phyloP scores from a whole-genome alignment of 2,888 invertebrate genomes.

The Apocheima hispidaria region DNA sequence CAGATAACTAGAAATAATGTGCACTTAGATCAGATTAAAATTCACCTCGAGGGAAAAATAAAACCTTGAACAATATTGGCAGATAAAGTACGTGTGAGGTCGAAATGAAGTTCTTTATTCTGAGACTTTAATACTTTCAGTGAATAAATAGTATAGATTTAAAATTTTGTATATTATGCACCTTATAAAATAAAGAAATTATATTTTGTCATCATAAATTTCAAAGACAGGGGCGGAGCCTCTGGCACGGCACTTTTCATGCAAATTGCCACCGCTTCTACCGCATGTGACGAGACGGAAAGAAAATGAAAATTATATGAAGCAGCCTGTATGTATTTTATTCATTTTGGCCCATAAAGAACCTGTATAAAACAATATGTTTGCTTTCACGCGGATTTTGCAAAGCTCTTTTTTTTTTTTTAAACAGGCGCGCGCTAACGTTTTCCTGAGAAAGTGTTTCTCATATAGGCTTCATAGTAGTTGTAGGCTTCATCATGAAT shows the following conservation, averaged over 20 bases:
- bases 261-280: constrained; percentile 13
- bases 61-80: not conserved
- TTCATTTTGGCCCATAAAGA: not conserved
- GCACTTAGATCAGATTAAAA: constrained; percentile 8
- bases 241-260: constrained; percentile 5
- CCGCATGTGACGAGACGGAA: not conserved
- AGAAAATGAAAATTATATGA: constrained; percentile 3
- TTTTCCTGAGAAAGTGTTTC: not conserved
- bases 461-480: not conserved
- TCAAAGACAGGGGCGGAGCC: not conserved
- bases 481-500: no score
- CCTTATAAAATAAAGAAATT: not conserved
- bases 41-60: constrained; percentile 1
- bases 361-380: constrained; percentile 1
- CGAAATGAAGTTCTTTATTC: not conserved
- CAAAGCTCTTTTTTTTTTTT: not conserved
- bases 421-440: not conserved
- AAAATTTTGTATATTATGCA: not conserved
- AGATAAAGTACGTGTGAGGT: not conserved
- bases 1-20: not conserved
- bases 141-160: not conserved
- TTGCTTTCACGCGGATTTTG: no score
- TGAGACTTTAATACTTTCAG: not conserved
- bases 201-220: no score
- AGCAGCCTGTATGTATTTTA: constrained; percentile 6